These are phyloP conservation scores for Aythya baeri DNA, from an alignment of 2,113 vertebrate genomes.

Conservation along the genomic window DNA sequence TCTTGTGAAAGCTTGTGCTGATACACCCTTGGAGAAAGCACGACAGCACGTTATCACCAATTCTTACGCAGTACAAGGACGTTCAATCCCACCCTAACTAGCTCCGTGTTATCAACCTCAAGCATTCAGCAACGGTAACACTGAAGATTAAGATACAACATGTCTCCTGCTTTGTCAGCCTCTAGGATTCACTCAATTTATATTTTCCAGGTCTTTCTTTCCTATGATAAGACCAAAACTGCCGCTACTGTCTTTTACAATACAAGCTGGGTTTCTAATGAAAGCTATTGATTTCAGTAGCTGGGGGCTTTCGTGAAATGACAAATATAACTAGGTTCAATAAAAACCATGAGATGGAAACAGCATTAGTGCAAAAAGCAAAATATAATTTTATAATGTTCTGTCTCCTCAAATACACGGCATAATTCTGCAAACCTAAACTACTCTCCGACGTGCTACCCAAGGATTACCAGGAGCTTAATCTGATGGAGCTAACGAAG, in stretches of 20 bases:
- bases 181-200: rapidly evolving
- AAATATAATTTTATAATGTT: background rate
- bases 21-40: background rate
- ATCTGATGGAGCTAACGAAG: background rate
- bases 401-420: background rate
- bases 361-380: background rate
- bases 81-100: background rate
- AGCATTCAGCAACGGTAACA: background rate
- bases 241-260: background rate
- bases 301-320: background rate
- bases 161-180: background rate
- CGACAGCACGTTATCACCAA: background rate
- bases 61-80: background rate
- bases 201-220: background rate
- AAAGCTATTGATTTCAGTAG: background rate
- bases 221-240: rapidly evolving
- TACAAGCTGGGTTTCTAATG: background rate
- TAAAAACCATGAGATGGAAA: background rate
- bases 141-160: background rate
- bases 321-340: background rate
- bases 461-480: background rate
- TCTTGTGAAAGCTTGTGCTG: background rate
- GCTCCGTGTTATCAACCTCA: background rate
- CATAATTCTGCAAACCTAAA: background rate
- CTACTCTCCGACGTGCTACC: background rate